Conservation (phyloP, 2,113 vertebrate species). For the Motacilla alba region DNA sequence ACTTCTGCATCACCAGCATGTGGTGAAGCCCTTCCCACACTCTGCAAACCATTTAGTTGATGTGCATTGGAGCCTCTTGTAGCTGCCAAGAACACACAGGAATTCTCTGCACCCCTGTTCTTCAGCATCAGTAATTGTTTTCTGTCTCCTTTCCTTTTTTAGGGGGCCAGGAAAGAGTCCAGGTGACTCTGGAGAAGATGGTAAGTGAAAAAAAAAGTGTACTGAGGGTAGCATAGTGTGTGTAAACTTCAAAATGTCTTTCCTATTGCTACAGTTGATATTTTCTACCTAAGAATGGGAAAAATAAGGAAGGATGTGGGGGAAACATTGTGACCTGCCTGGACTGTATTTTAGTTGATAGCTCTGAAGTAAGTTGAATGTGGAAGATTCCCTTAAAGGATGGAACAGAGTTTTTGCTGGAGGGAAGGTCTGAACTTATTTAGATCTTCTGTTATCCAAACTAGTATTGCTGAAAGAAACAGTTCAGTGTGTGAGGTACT, state of each 20-base stretch:
- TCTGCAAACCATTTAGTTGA: background rate
- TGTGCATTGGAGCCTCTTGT: background rate
- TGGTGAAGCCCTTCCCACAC: background rate
- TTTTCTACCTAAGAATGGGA: background rate
- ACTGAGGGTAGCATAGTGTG: background rate
- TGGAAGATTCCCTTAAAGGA: background rate
- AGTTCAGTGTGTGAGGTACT: background rate
- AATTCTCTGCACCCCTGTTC: background rate
- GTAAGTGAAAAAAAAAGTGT: conserved; percentile 19
- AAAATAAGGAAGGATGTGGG: background rate
- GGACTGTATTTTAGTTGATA: background rate
- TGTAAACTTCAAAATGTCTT: background rate
- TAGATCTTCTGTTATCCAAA: background rate
- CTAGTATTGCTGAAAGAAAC: background rate
- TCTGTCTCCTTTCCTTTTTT: background rate
- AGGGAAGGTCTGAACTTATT: background rate
- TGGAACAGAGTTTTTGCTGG: background rate
- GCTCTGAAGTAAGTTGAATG: background rate
- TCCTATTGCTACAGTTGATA: background rate
- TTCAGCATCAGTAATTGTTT: background rate
- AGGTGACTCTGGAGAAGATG: conserved; percentile 36
- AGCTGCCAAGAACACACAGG: background rate
- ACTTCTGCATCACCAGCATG: background rate
- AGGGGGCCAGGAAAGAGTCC: conserved; percentile 21
- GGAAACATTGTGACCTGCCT: background rate